These are phyloP conservation scores for Ophion costatus DNA, from an alignment of 2,888 invertebrate species.

Conservation along the genomic window DNA sequence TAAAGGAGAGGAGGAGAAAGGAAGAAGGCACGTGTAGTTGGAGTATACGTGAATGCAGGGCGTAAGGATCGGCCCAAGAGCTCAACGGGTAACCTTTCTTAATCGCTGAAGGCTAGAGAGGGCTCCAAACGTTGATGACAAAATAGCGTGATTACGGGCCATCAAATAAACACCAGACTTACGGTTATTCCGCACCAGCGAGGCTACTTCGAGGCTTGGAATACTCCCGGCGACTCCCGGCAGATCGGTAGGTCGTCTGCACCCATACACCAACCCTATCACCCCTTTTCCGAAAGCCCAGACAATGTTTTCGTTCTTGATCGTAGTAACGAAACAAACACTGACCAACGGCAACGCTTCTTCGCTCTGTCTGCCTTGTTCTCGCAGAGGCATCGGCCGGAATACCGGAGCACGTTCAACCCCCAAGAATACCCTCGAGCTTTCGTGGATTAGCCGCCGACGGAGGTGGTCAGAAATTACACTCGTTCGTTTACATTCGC, in stretches of 20 bases:
- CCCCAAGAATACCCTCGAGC: conserved; percentile 21
- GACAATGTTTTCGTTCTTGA: conserved; percentile 48
- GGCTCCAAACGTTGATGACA: conserved; percentile 79
- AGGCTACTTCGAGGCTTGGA: conserved; percentile 72
- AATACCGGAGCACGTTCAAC: conserved; percentile 15
- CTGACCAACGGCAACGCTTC: conserved; percentile 66
- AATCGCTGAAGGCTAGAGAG: conserved; percentile 78
- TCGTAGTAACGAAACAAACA: conserved; percentile 69
- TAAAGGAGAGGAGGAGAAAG: background rate
- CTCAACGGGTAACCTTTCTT: conserved; percentile 52
- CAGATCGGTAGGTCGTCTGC: conserved; percentile 17
- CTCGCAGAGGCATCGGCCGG: background rate
- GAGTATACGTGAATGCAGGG: conserved; percentile 39
- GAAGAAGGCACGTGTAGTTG: conserved; percentile 1
- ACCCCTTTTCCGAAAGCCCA: conserved; percentile 8
- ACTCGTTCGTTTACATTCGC: background rate
- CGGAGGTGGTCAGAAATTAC: background rate
- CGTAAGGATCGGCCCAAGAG: conserved; percentile 21
- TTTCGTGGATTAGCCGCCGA: conserved; percentile 7
- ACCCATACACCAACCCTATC: conserved; percentile 43
- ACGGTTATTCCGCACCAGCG: conserved; percentile 79
- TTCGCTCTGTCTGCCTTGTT: background rate
- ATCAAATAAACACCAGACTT: conserved; percentile 83
- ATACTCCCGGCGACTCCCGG: conserved; percentile 56
- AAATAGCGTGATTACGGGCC: conserved; percentile 83